phyloP scores from a whole-genome alignment of 2,888 invertebrate species.

The Diplazon laetatorius region DNA sequence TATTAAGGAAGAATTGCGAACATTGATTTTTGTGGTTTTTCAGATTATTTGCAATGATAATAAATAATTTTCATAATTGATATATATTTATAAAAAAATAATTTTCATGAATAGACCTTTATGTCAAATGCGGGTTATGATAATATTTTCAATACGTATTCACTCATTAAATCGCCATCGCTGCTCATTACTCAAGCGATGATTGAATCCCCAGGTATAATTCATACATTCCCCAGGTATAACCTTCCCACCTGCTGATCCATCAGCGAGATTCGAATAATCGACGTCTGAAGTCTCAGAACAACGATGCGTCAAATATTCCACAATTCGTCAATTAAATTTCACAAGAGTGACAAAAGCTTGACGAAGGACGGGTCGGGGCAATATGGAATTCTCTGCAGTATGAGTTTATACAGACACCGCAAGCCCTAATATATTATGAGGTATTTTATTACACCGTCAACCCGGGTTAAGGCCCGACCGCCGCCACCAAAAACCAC shows the following conservation, averaged over 20 bases:
- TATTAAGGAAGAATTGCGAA: too few species aligned
- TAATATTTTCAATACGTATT: too few species aligned
- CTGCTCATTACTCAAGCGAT: conserved; percentile 56
- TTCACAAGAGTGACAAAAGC: conserved; percentile 3
- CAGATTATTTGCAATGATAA: too few species aligned
- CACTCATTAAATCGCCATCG: too few species aligned
- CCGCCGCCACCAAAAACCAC: conserved; percentile 27
- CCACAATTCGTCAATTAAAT: background rate
- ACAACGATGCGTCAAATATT: background rate
- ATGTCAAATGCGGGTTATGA: too few species aligned
- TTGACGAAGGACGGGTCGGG: too few species aligned
- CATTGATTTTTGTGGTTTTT: too few species aligned
- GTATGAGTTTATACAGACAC: background rate
- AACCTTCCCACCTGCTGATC: conserved; percentile 38
- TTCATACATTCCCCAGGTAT: conserved; percentile 42
- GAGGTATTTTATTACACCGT: conserved; percentile 53
- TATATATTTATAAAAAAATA: too few species aligned
- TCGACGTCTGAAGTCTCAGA: background rate
- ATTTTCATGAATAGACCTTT: too few species aligned
- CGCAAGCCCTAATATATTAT: conserved; percentile 56
- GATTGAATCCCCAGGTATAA: conserved; percentile 41
- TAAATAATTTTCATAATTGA: too few species aligned
- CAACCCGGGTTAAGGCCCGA: conserved; percentile 34
- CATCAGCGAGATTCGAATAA: conserved; percentile 7
- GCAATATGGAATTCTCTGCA: conserved; percentile 28